Evolutionary conservation across 2,797 vertebrate species (phyloP).

Genomic region (Neoniphon sammara): DNA sequence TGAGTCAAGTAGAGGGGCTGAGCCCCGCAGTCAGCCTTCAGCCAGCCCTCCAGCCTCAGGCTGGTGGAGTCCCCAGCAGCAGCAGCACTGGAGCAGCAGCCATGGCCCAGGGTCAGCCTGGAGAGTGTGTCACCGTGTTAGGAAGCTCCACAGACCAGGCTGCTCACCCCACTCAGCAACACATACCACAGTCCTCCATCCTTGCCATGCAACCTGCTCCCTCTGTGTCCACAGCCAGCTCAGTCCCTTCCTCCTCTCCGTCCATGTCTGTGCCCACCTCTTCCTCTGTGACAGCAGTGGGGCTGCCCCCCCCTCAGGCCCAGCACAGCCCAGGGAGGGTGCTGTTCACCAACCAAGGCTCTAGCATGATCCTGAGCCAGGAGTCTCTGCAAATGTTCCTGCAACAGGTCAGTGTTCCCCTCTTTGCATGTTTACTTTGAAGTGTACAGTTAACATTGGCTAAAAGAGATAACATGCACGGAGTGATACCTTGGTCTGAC

Average conservation of each 20-base stretch:
- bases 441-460: constrained; percentile 62
- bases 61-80: constrained; percentile 75
- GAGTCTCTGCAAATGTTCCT: constrained; percentile 96
- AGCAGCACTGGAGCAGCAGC: constrained; percentile 70
- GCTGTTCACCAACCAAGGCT: constrained; percentile 85
- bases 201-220: constrained; percentile 83
- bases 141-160: constrained; percentile 84
- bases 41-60: constrained; percentile 81
- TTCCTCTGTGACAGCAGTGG: constrained; percentile 79
- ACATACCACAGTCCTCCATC: constrained; percentile 82
- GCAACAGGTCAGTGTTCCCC: constrained; percentile 87
- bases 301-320: constrained; percentile 81
- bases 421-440: constrained; percentile 8
- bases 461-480: constrained; percentile 73
- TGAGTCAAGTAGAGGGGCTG: constrained; percentile 89
- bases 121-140: constrained; percentile 80
- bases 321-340: constrained; percentile 91
- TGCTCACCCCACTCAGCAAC: constrained; percentile 78
- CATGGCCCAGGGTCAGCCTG: constrained; percentile 77
- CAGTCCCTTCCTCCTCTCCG: constrained; percentile 80
- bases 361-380: constrained; percentile 89
- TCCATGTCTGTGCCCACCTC: constrained; percentile 78
- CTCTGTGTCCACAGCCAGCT: constrained; percentile 79
- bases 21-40: constrained; percentile 88
- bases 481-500: constrained; percentile 76